Evolutionary conservation across 2,797 vertebrate species (phyloP).

Genomic region (Pampus argenteus): DNA sequence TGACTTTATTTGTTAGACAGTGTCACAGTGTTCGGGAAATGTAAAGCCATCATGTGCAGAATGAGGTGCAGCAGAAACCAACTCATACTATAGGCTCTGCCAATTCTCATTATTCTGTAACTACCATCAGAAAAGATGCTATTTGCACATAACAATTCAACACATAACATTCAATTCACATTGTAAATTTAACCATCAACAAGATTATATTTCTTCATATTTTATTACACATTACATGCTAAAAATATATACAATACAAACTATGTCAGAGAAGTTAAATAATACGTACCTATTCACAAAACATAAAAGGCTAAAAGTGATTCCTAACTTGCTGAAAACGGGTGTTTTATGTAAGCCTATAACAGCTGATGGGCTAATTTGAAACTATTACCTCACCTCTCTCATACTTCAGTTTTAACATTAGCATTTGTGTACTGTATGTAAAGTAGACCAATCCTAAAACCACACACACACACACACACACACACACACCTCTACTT

Average conservation of each 20-base stretch:
- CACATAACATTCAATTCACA: no score
- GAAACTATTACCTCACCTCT: no score
- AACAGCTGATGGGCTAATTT: no score
- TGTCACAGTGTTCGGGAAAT: no score
- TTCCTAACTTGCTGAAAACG: no score
- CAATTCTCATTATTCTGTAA: not conserved
- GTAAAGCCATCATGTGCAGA: not conserved
- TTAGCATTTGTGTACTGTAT: not conserved
- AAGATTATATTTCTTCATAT: not conserved
- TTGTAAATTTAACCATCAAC: no score
- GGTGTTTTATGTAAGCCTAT: no score
- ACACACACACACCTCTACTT: constrained; percentile 48
- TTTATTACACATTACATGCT: not conserved
- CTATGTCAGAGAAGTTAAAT: not conserved
- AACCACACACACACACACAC: not conserved
- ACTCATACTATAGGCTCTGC: no score
- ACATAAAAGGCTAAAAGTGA: no score
- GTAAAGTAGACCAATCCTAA: not conserved
- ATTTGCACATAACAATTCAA: not conserved
- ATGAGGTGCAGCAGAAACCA: no score
- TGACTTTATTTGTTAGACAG: constrained; percentile 7
- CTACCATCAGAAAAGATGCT: not conserved
- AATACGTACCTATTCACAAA: no score
- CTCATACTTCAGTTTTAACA: not conserved
- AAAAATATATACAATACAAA: not conserved